Percentiles rank a stretch among this genome's conserved stretches.
These are phyloP conservation scores for Pseudomyrmex dendroicus DNA, from an alignment of 1,140 invertebrate species.

Conservation along the genomic window DNA sequence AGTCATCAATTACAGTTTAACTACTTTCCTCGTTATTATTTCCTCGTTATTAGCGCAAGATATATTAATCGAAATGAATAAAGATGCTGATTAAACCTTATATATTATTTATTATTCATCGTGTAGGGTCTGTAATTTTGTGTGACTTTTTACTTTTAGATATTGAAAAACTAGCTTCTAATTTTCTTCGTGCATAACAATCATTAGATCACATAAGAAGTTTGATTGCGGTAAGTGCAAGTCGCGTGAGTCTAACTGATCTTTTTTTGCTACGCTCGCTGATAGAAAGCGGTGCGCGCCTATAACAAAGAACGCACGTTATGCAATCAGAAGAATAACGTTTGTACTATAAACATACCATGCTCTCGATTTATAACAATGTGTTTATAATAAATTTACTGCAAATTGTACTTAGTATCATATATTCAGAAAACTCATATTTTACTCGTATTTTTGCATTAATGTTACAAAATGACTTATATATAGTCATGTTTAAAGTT, in stretches of 20 bases:
- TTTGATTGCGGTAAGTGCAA: background rate
- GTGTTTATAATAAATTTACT: background rate
- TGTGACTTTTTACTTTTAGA: background rate
- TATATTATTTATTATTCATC: background rate
- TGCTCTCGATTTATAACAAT: background rate
- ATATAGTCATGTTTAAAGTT: too few relatives aligned
- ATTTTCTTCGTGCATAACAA: background rate
- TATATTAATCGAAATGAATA: background rate
- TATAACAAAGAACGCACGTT: background rate
- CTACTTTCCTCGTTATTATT: background rate
- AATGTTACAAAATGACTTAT: too few relatives aligned
- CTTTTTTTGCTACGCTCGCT: slow-evolving; percentile 13
- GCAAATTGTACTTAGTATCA: too few relatives aligned
- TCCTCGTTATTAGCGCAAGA: background rate
- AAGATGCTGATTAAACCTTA: background rate
- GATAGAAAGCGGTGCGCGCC: background rate
- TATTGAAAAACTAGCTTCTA: background rate
- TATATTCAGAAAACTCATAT: too few relatives aligned
- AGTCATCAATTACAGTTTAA: background rate
- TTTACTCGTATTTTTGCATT: too few relatives aligned
- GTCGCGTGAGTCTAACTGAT: background rate
- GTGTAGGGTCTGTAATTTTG: background rate
- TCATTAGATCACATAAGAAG: slow-evolving; percentile 14
- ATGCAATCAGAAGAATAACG: slow-evolving; percentile 8
- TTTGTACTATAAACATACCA: background rate